A percentile compares a stretch with the other conserved stretches of the same genome.
Conservation (phyloP, 2,888 invertebrate genomes). For the Noctuana brunneofusca region DNA sequence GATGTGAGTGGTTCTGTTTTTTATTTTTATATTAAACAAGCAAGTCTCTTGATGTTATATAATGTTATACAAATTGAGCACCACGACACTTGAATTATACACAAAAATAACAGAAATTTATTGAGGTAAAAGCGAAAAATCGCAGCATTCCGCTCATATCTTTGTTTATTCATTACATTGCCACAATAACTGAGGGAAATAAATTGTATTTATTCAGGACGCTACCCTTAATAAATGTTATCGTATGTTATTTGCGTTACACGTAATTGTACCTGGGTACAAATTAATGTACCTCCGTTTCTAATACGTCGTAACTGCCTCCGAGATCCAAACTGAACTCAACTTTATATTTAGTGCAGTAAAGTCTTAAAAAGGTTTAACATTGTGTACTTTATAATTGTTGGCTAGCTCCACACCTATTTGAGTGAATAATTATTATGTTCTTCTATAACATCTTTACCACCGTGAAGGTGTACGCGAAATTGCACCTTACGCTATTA, state of each 20-base stretch:
- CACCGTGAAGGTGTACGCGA: background rate
- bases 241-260: slow-evolving; percentile 48
- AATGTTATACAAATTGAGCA: background rate
- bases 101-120: background rate
- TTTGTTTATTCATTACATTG: background rate
- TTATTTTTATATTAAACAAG: background rate
- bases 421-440: background rate
- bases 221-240: slow-evolving; percentile 48
- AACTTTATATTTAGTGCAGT: background rate
- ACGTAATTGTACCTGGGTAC: slow-evolving; percentile 38
- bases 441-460: background rate
- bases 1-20: slow-evolving; percentile 79
- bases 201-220: slow-evolving; percentile 56
- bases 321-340: background rate
- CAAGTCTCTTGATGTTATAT: background rate
- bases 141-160: background rate
- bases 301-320: background rate
- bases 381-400: background rate
- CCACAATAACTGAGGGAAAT: slow-evolving; percentile 42
- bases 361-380: background rate
- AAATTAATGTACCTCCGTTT: slow-evolving; percentile 26
- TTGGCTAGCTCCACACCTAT: background rate
- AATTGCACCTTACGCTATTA: background rate
- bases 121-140: background rate
- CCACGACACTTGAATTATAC: background rate